phyloP scores from a whole-genome alignment of 2,888 invertebrate genomes.

The Temnothorax unifasciatus region DNA sequence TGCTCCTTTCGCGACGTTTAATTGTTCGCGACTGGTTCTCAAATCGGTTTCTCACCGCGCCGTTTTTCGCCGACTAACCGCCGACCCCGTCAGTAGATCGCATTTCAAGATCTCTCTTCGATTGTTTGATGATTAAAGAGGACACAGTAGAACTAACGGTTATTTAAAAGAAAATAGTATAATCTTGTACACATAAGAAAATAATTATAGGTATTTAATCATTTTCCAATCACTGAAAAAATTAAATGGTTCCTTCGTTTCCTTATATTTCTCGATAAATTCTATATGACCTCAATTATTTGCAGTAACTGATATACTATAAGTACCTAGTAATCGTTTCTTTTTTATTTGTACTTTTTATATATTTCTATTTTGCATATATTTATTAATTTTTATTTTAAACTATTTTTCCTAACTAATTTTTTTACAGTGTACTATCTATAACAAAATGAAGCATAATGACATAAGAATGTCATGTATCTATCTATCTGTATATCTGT shows the following conservation, averaged over 20 bases:
- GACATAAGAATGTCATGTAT: not conserved
- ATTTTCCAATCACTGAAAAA: not conserved
- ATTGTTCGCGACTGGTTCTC: slow-evolving; percentile 81
- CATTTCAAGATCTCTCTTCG: slow-evolving; percentile 22
- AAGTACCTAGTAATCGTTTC: too few species aligned
- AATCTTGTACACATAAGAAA: not conserved
- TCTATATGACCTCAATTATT: not conserved
- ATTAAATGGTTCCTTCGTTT: not conserved
- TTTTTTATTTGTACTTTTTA: not conserved
- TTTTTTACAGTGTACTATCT: not conserved
- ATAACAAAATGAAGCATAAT: not conserved
- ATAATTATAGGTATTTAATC: not conserved
- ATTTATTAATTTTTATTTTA: not conserved
- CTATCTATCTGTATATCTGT: not conserved
- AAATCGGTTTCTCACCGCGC: slow-evolving; percentile 77
- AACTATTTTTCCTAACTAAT: not conserved
- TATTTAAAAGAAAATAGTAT: not conserved
- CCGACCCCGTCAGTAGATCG: slow-evolving; percentile 64
- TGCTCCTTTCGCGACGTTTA: slow-evolving; percentile 73
- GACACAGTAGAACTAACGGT: not conserved
- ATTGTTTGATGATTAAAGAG: not conserved
- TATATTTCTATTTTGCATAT: not conserved
- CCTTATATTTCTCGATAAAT: not conserved
- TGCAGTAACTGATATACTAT: not conserved
- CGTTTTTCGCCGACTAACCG: slow-evolving; percentile 63